Evolutionary conservation across 2,888 invertebrate genomes (phyloP).

Genomic region (Encarsia formosa): DNA sequence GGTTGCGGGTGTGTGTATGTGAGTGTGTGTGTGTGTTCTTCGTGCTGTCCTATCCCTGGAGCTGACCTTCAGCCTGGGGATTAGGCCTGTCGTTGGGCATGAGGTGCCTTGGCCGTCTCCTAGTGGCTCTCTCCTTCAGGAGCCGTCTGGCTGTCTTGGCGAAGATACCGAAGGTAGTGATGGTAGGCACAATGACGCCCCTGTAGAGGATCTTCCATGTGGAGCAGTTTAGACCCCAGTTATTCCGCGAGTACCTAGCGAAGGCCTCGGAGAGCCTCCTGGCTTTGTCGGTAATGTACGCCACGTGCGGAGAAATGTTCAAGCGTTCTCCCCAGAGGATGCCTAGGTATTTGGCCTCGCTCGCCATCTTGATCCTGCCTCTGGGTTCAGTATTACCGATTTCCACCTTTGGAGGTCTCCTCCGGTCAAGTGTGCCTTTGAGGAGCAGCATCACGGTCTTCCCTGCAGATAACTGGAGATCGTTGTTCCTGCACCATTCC

Average conservation of each 20-base stretch:
- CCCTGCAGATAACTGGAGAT: background rate
- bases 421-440: background rate
- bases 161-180: no score
- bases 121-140: no score
- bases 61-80: no score
- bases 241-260: background rate
- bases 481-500: background rate
- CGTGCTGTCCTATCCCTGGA: no score
- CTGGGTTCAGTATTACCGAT: no score
- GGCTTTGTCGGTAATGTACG: background rate
- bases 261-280: background rate
- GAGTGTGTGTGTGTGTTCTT: no score
- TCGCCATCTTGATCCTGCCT: background rate
- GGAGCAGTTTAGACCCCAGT: background rate
- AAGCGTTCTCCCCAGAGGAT: background rate
- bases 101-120: no score
- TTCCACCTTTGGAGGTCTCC: background rate
- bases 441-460: background rate
- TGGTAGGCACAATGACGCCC: background rate
- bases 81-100: no score
- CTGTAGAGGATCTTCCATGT: background rate
- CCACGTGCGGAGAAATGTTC: background rate
- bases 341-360: background rate
- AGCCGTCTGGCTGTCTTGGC: no score
- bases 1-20: no score